Conservation (phyloP, 1,140 invertebrate genomes). For the Ips nitidus region DNA sequence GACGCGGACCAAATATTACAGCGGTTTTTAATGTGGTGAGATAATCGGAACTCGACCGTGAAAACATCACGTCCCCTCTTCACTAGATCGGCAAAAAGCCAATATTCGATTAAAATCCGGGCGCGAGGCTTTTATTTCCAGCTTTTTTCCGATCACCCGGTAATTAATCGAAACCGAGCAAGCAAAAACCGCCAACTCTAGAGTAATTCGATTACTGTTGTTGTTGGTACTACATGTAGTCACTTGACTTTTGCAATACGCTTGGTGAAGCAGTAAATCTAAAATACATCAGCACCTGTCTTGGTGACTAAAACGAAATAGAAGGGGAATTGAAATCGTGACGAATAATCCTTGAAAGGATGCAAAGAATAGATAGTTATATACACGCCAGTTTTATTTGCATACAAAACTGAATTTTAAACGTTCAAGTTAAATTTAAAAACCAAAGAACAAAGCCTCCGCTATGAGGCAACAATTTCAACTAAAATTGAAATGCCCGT, state of each 20-base stretch:
- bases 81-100: not conserved
- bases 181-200: too few species aligned
- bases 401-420: not conserved
- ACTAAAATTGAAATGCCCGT: slow-evolving; percentile 11
- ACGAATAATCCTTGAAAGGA: slow-evolving; percentile 9
- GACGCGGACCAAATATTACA: not conserved
- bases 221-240: too few species aligned
- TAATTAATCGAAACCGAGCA: too few species aligned
- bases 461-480: slow-evolving; percentile 1
- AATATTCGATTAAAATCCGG: slow-evolving; percentile 10
- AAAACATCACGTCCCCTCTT: slow-evolving; percentile 4
- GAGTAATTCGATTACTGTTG: too few species aligned
- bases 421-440: not conserved
- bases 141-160: not conserved
- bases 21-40: not conserved
- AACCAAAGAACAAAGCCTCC: not conserved
- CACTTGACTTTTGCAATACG: too few species aligned
- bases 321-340: slow-evolving; percentile 3
- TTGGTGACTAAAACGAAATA: not conserved
- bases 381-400: not conserved
- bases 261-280: not conserved
- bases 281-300: slow-evolving; percentile 9
- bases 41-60: not conserved
- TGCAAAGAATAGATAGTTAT: slow-evolving; percentile 1
- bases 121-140: not conserved